Evolutionary conservation across 2,113 vertebrate species (phyloP).

Genomic region (Procapra przewalskii): DNA sequence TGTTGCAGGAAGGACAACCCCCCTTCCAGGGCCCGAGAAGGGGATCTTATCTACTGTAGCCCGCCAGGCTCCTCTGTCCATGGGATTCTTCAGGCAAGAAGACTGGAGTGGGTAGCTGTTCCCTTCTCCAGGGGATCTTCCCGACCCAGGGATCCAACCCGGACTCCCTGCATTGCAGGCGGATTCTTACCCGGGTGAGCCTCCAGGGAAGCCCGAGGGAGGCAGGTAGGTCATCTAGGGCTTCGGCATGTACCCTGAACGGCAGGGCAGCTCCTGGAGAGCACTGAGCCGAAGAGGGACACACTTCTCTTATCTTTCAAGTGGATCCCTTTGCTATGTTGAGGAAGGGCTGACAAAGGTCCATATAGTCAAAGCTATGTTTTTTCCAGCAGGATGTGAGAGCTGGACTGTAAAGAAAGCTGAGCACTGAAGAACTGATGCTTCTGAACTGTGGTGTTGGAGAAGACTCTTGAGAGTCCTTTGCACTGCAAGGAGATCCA

Average conservation of each 20-base stretch:
- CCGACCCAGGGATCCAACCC: background rate
- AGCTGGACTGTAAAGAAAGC: background rate
- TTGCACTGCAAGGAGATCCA: background rate
- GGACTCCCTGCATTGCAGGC: background rate
- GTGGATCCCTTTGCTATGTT: background rate
- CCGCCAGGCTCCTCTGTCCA: background rate
- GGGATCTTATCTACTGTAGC: background rate
- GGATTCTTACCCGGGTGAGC: background rate
- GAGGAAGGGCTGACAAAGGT: background rate
- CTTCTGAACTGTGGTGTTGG: background rate
- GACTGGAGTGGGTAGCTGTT: background rate
- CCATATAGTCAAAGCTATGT: background rate
- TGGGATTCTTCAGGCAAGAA: background rate
- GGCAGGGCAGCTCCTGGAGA: background rate
- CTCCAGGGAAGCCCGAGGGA: background rate
- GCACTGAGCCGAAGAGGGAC: background rate
- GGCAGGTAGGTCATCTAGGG: background rate
- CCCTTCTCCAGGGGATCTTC: background rate
- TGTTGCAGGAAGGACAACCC: background rate
- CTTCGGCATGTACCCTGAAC: too few relatives aligned
- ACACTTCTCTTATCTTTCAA: background rate
- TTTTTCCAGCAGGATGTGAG: background rate
- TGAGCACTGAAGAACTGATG: accelerated
- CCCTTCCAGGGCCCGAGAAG: background rate
- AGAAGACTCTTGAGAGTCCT: background rate